Conservation (phyloP, 1,140 invertebrate species). For the Caenorhabditis brenneri region DNA sequence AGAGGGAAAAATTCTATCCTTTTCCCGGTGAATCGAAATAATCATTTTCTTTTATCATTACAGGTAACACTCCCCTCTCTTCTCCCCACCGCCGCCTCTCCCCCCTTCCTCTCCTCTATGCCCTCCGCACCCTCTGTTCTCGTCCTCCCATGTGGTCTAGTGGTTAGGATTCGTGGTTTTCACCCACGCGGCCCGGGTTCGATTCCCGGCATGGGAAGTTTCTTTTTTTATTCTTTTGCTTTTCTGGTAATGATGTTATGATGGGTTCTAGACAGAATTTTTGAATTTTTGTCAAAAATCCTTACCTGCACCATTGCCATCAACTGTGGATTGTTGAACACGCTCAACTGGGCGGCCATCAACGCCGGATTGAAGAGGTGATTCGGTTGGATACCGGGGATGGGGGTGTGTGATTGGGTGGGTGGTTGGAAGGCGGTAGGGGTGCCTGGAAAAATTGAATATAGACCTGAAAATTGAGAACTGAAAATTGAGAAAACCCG, state of each 20-base stretch:
- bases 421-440: slow-evolving; percentile 15
- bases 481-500: no score
- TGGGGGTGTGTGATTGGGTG: not conserved
- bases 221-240: not conserved
- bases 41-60: no score
- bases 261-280: not conserved
- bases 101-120: not conserved
- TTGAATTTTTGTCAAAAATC: not conserved
- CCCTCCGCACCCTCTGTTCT: not conserved
- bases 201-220: slow-evolving; percentile 82
- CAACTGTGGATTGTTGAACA: slow-evolving; percentile 55
- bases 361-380: slow-evolving; percentile 52
- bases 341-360: slow-evolving; percentile 55
- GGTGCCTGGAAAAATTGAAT: not conserved
- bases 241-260: no score
- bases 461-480: no score
- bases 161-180: slow-evolving; percentile 84
- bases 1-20: not conserved
- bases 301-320: slow-evolving; percentile 58
- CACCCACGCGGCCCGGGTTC: slow-evolving; percentile 83
- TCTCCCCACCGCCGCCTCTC: not conserved
- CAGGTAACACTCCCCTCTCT: no score
- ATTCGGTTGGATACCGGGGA: not conserved
- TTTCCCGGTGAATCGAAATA: not conserved
- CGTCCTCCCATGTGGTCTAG: slow-evolving; percentile 47